Percentiles rank a stretch among this genome's conserved stretches.
Evolutionary conservation across 2,888 invertebrate genomes (phyloP).

Genomic region (Ophion costatus): DNA sequence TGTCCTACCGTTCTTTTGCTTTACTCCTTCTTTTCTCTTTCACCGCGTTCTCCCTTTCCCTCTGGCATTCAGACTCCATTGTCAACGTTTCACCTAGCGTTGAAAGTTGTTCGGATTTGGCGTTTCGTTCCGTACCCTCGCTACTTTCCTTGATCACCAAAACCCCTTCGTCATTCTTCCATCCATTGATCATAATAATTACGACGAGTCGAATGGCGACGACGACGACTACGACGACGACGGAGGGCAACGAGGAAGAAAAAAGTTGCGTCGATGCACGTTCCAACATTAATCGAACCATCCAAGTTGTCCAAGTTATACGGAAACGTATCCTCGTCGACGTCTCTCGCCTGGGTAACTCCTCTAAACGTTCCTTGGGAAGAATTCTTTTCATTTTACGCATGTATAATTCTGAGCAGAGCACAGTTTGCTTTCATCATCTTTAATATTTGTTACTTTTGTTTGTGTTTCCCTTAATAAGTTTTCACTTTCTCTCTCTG

Average conservation of each 20-base stretch:
- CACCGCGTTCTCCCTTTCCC: constrained; percentile 14
- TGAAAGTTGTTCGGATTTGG: constrained; percentile 36
- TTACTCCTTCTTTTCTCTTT: constrained; percentile 34
- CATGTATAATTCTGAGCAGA: constrained; percentile 78
- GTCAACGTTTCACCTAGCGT: constrained; percentile 22
- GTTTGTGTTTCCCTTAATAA: constrained; percentile 40
- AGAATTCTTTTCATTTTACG: constrained; percentile 76
- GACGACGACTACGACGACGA: constrained; percentile 42
- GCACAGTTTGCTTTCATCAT: constrained; percentile 69
- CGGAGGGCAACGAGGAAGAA: constrained; percentile 49
- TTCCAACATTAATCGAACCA: constrained; percentile 24
- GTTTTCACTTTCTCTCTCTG: constrained; percentile 53
- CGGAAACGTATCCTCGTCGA: constrained; percentile 49
- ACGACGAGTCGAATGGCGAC: constrained; percentile 47
- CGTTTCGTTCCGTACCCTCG: constrained; percentile 18
- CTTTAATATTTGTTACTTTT: constrained; percentile 56
- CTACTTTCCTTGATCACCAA: constrained; percentile 5
- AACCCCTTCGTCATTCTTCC: background rate
- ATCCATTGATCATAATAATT: constrained; percentile 54
- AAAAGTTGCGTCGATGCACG: constrained; percentile 33
- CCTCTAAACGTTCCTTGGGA: constrained; percentile 71
- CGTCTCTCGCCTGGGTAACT: constrained; percentile 42
- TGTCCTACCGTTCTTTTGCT: constrained; percentile 47
- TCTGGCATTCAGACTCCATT: constrained; percentile 42
- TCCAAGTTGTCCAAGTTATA: constrained; percentile 44